Evolutionary conservation across 2,888 invertebrate genomes (phyloP), one percentile per base, ranked within the genome.

Genomic region (Mystacides longicornis): DNA sequence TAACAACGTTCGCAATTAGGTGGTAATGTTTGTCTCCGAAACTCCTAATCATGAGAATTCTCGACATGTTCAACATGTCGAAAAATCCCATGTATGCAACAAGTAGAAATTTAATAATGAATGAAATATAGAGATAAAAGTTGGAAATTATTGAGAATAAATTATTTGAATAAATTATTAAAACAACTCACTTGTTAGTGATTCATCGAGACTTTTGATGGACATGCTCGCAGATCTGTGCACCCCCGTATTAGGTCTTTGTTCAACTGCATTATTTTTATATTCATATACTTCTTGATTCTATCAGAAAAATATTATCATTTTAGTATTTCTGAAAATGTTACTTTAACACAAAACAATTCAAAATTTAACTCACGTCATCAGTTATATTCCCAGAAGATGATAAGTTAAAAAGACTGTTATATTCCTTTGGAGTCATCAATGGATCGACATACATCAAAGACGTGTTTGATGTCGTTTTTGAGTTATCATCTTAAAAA

Each of bases 211-310:
- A 16, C 37, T 37, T 14, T 37, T 37, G 14, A 37, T 37, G 16
- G 37, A 37, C 88, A 93, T 92, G 0, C 93, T 93, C 60, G 91
- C 87, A 1, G 92, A 93, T 63, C 93, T 81, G 65, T 90, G 92
- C 62, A 93, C 90, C 51, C 84, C 77, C n/a, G 37, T 16, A 37
- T 37, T 37, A 3, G 37, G 37, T 37, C 37, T 37, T 3, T 14
- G 3, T n/a, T 27, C 7, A 27, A 7, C 27, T 7, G 27, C 27
- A 27, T 11, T 5, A 11, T 27, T 5, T 7, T 27, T 27, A 11
- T 7, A 27, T 7, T 27, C 27, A 37, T n/a, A 37, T 4, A 37
- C 37, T 37, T 3, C 14, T 16, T 4, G 37, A 16, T 37, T 37
- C 37, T n/a, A n/a, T n/a, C n/a, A n/a, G n/a, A n/a, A n/a, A n/a